Base-by-base conservation (phyloP, 2,888 invertebrate genomes). In the Pimpla rufipes region DNA sequence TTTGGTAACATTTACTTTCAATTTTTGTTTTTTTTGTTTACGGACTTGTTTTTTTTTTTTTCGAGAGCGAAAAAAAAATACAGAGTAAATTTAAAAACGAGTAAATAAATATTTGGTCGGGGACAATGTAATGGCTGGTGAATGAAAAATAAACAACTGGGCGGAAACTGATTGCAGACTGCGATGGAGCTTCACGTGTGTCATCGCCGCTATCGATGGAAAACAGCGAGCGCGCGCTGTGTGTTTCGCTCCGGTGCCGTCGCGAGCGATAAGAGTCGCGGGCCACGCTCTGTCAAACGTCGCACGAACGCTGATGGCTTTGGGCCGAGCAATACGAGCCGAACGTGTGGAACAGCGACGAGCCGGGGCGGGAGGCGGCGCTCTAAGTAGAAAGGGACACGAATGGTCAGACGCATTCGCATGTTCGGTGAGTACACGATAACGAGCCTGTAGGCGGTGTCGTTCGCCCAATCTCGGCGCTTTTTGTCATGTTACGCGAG, bases 371-470 rank as follows among this genome's bases (percentile, higher is more conserved):
- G 55, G 11, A 11, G 21, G 23, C 18, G 18, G 18, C 45, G 68
- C 23, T 64, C 62, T 18, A 71, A 81, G 81, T 81, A 57, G 71
- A 71, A 71, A 70, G 71, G 47, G 55, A 71, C 70, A 66, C 71
- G 64, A 76, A 76, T 71, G 40, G 66, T 66, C 81, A 64, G 71
- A 71, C 76, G 57, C 37, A 57, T 70, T 52, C 18, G 35, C 68
- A 70, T 52, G 68, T 10, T 64, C n/a, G 6, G 29, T 10, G 35
- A n/a, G 50, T 42, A 62, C 52, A 55, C 42, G 75, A 75, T 75
- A 47, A 59, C 47, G 59, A 67, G 47, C 18, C 50, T 59, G 21
- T 62, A 29, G 35, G 52, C 18, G 6, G 66, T 47, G 55, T 45
- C 11, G 40, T 66, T n/a, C 29, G 57, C 47, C 35, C 18, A 45